Evolutionary conservation across 2,797 vertebrate species (phyloP).

Genomic region (Anguilla anguilla): DNA sequence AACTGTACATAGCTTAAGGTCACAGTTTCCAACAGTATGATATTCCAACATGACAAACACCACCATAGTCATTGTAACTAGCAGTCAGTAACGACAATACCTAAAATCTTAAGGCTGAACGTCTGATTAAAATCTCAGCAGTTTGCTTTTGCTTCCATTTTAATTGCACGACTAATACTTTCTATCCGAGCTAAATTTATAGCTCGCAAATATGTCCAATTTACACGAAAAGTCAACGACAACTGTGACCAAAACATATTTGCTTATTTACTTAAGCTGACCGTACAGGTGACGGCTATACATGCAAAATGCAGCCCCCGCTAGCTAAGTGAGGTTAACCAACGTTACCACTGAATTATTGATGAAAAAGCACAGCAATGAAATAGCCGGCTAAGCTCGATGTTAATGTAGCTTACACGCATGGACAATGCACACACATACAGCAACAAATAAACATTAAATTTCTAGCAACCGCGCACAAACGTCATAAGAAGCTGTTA

Average conservation of each 20-base stretch:
- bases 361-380: neutral
- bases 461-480: neutral
- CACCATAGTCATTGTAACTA: neutral
- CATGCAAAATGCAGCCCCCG: neutral
- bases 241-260: neutral
- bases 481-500: neutral
- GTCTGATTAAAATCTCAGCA: neutral
- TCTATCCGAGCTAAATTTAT: neutral
- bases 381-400: neutral
- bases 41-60: neutral
- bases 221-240: neutral
- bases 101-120: neutral
- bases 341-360: neutral
- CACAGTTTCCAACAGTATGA: neutral
- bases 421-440: neutral
- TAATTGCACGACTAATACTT: neutral
- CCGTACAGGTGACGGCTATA: neutral
- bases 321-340: neutral
- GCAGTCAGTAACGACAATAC: neutral
- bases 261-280: neutral
- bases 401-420: neutral
- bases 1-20: neutral
- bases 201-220: neutral
- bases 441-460: neutral
- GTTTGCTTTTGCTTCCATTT: neutral